These are phyloP conservation scores for Uloborus plumipes DNA, from an alignment of 2,888 invertebrate genomes.

Conservation along the genomic window DNA sequence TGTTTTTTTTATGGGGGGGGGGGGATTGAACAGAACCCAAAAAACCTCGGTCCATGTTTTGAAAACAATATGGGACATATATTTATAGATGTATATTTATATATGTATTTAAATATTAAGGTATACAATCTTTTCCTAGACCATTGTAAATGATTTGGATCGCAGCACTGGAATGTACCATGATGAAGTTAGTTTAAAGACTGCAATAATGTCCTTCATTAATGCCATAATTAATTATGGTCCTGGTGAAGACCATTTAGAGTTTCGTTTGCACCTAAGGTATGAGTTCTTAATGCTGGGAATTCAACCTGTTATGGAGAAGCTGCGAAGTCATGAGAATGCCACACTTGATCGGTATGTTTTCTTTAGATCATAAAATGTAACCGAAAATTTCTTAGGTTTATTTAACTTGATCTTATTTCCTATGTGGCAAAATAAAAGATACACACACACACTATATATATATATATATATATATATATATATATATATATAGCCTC, in stretches of 20 bases:
- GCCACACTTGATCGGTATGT: slow-evolving; percentile 84
- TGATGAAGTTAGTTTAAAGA: slow-evolving; percentile 93
- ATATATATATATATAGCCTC: no score
- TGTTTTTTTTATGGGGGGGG: no score
- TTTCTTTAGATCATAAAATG: background rate
- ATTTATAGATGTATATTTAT: no score
- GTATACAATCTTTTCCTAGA: slow-evolving; percentile 75
- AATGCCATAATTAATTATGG: slow-evolving; percentile 97
- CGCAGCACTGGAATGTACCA: slow-evolving; percentile 90
- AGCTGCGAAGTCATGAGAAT: slow-evolving; percentile 91
- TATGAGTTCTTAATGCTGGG: slow-evolving; percentile 97
- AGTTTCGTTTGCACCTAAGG: slow-evolving; percentile 93
- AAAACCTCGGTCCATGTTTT: no score
- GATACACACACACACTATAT: no score
- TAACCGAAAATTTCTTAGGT: background rate
- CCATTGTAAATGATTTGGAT: slow-evolving; percentile 91
- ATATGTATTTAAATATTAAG: no score
- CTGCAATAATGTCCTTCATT: slow-evolving; percentile 97
- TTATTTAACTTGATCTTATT: background rate
- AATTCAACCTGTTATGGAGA: slow-evolving; percentile 94
- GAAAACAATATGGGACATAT: no score
- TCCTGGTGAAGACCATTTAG: slow-evolving; percentile 87
- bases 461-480: no score
- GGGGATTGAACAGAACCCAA: no score
- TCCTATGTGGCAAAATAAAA: background rate